phyloP scores from a whole-genome alignment of 2,113 vertebrate genomes.

The Tichodroma muraria region DNA sequence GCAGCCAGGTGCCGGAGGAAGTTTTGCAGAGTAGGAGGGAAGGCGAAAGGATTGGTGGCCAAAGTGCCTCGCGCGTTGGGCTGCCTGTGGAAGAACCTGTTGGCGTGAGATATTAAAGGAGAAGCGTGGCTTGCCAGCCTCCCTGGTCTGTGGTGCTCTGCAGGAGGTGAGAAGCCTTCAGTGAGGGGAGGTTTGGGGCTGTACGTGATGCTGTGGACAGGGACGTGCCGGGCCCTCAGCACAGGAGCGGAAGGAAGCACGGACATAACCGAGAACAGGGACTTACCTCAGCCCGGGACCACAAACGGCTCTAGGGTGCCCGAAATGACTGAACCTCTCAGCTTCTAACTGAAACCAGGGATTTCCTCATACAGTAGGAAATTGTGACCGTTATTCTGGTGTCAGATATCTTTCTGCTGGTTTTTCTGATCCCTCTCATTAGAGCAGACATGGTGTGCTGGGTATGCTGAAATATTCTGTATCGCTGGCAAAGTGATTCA shows the following conservation, averaged over 20 bases:
- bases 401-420: conserved; percentile 21
- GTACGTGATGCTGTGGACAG: not conserved
- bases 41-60: not conserved
- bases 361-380: conserved; percentile 41
- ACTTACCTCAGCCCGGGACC: not conserved
- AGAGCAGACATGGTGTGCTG: not conserved
- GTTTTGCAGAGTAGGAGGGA: not conserved
- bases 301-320: conserved; percentile 14
- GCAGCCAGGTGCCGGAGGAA: not conserved
- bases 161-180: not conserved
- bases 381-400: conserved; percentile 42
- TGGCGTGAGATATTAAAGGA: not conserved
- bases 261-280: not conserved
- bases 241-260: not conserved
- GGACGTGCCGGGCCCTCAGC: not conserved
- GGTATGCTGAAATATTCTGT: not conserved
- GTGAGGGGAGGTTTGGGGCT: not conserved
- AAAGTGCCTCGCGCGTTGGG: not conserved
- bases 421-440: not conserved
- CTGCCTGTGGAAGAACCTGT: not conserved
- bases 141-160: not conserved
- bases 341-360: conserved; percentile 34
- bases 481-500: not conserved
- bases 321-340: conserved; percentile 8
- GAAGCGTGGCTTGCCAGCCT: not conserved